Conservation (phyloP, 2,888 invertebrate species). For the Uloborus plumipes region DNA sequence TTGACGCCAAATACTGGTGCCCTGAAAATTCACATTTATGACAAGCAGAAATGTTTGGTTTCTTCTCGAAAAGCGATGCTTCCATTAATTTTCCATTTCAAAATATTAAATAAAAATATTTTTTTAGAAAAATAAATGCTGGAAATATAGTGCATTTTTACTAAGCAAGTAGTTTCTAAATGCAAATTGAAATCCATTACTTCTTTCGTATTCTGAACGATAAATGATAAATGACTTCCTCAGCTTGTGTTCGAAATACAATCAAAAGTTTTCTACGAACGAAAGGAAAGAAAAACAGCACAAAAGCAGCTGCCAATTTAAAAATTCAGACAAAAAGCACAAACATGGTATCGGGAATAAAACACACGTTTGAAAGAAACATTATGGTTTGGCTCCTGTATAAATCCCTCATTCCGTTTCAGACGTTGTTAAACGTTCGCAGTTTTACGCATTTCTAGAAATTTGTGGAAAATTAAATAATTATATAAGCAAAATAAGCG, state of each 20-base stretch:
- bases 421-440: not conserved
- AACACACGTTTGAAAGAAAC: not conserved
- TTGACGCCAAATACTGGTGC: not conserved
- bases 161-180: slow-evolving; percentile 31
- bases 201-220: slow-evolving; percentile 29
- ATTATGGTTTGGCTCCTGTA: not conserved
- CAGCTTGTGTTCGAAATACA: slow-evolving; percentile 26
- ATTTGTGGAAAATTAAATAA: too few relatives aligned
- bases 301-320: slow-evolving; percentile 6
- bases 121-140: too few relatives aligned
- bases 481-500: too few relatives aligned
- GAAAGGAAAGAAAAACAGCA: slow-evolving; percentile 27
- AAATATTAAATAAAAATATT: too few relatives aligned
- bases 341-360: slow-evolving; percentile 6
- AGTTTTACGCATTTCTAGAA: not conserved
- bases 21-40: not conserved
- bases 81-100: not conserved
- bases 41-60: not conserved
- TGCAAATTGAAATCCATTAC: slow-evolving; percentile 59
- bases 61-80: not conserved
- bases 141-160: too few relatives aligned
- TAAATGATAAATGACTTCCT: slow-evolving; percentile 54
- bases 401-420: slow-evolving; percentile 30
- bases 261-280: slow-evolving; percentile 43
- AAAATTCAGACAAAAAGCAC: slow-evolving; percentile 29